Evolutionary conservation across 2,888 invertebrate species (phyloP), one percentile per base, ranked within the genome.

Genomic region (Luperina testacea): DNA sequence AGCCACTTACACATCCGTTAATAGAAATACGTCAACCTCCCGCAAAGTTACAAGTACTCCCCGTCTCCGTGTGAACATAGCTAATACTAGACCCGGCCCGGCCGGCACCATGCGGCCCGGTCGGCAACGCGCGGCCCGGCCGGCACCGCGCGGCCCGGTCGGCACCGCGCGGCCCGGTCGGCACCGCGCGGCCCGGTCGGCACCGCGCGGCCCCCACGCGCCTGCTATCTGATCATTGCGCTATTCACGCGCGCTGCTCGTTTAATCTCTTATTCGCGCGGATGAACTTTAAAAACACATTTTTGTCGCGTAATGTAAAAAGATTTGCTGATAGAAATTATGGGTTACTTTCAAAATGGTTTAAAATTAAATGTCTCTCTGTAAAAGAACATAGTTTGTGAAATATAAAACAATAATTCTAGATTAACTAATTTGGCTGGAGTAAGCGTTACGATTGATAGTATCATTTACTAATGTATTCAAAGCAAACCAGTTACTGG

Each of bases 251-350:
- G 72, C 80, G 75, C 84, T 80, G 83, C 85, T 88, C 87, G 85
- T 89, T 88, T 89, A 89, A 88, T 88, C 89, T 90, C 84, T 85
- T 76, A 87, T 88, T 90, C 90, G 85, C 83, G 87, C 79, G 73
- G 81, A 87, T 79, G 82, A 87, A 89, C 83, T 87, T 88, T 87
- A 64, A 78, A 83, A 90, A 90, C 84, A 83, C 81, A 85, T 85
- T 90, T 87, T 82, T 86, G 82, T 84, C 88, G 83, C 81, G 83
- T 86, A 88, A 72, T 77, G n/a, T 76, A 72, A 81, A 69, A 86
- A 67, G 72, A 73, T 53, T 78, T 42, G 27, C 53, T 69, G 72
- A 72, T 72, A 45, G 32, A 53, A 65, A 32, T 85, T 57, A 51
- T 32, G 45, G 57, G n/a, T 51, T 64, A 83, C 63, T 57, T 78